Percentiles rank a stretch among this genome's conserved stretches.
phyloP scores from a whole-genome alignment of 2,888 invertebrate species.

The Drosophila longiperda region DNA sequence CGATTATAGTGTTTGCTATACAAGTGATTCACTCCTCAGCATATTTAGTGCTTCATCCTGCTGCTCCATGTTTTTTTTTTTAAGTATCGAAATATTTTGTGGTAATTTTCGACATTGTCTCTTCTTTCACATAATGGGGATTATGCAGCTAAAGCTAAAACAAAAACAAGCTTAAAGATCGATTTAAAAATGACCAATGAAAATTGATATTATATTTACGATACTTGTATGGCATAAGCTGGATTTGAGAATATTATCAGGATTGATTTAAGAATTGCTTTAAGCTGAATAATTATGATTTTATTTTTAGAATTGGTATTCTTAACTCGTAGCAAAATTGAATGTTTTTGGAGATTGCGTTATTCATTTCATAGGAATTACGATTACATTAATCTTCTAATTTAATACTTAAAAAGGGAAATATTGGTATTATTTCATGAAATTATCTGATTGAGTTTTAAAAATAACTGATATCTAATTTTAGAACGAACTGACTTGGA shows the following conservation, averaged over 20 bases:
- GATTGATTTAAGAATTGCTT: neutral
- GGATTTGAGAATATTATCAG: neutral
- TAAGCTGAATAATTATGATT: neutral
- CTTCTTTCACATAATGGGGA: neutral
- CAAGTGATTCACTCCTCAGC: constrained; percentile 33
- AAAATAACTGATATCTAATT: no score
- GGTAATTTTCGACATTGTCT: constrained; percentile 8
- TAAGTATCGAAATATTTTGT: constrained; percentile 23
- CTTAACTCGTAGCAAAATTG: neutral
- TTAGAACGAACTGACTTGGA: no score
- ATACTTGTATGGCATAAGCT: neutral
- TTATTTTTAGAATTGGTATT: neutral
- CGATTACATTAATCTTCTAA: no score
- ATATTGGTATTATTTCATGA: no score
- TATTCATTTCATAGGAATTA: no score
- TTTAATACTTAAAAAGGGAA: no score
- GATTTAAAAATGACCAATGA: neutral
- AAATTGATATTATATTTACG: constrained; percentile 1
- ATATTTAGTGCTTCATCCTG: constrained; percentile 41
- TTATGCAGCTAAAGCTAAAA: constrained; percentile 2
- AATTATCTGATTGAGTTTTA: no score
- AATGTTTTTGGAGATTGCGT: no score
- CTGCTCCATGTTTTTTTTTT: constrained; percentile 19
- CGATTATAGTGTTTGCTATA: constrained; percentile 45
- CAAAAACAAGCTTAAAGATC: constrained; percentile 6